phyloP scores from a whole-genome alignment of 2,113 vertebrate genomes.

The Bubo bubo region DNA sequence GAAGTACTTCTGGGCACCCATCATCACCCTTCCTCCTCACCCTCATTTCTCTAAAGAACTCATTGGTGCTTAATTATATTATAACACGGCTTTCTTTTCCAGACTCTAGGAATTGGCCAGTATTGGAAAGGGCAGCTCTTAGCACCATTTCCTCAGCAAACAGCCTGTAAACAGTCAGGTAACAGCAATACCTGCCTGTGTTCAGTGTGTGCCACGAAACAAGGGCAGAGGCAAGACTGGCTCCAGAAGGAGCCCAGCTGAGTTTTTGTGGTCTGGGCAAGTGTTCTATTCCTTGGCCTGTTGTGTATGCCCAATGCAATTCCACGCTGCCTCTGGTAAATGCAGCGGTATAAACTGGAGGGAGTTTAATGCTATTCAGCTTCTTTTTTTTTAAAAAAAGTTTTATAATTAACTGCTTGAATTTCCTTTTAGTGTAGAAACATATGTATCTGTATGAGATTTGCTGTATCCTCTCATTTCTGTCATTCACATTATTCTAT shows the following conservation, averaged over 20 bases:
- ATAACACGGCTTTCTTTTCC: fast-evolving
- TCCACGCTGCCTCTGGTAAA: not conserved
- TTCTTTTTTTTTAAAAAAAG: not conserved
- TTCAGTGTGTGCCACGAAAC: not conserved
- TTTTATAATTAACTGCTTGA: not conserved
- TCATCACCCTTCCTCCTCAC: fast-evolving
- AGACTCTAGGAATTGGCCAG: not conserved
- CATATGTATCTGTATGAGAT: not conserved
- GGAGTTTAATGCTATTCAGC: not conserved
- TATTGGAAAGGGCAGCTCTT: not conserved
- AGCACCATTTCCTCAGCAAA: fast-evolving
- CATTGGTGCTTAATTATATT: not conserved
- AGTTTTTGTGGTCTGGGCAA: not conserved
- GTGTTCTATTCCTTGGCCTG: not conserved
- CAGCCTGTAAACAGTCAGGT: not conserved
- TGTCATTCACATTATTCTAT: fast-evolving
- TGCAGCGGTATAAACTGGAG: not conserved
- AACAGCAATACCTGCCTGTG: too few relatives aligned
- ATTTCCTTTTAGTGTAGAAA: not conserved
- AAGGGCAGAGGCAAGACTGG: not conserved
- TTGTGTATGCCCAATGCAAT: not conserved
- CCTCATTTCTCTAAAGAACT: not conserved
- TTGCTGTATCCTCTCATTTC: not conserved
- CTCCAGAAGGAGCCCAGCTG: not conserved
- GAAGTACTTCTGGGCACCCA: not conserved